Evolutionary conservation across 1,140 invertebrate genomes (phyloP).

Genomic region (Drosophila simulans): DNA sequence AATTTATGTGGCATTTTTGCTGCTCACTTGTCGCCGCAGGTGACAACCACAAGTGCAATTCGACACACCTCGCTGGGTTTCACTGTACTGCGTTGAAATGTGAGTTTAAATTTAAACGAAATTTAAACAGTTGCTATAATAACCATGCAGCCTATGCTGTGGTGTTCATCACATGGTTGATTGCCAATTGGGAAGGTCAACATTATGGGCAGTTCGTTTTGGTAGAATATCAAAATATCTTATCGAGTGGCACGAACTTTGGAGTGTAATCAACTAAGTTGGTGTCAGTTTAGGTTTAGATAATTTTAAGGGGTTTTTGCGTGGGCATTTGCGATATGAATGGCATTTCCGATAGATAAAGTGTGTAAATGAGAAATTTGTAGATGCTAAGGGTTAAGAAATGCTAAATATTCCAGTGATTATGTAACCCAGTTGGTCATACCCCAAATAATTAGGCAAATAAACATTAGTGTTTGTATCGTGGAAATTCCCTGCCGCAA

Average conservation of each 20-base stretch:
- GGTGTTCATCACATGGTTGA: slow-evolving; percentile 12
- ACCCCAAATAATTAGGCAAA: slow-evolving; percentile 39
- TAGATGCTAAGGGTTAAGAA: not conserved
- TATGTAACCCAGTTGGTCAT: slow-evolving; percentile 6
- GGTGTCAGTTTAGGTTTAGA: slow-evolving; percentile 15
- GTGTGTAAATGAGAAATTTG: too few species aligned
- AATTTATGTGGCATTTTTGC: slow-evolving; percentile 35
- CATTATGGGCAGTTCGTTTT: not conserved
- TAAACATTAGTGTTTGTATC: slow-evolving; percentile 57
- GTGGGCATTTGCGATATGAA: slow-evolving; percentile 12
- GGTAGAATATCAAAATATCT: not conserved
- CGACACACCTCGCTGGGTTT: slow-evolving; percentile 34
- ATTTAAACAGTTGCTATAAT: slow-evolving; percentile 50
- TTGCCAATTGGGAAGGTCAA: slow-evolving; percentile 5
- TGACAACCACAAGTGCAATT: slow-evolving; percentile 40
- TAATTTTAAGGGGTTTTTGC: slow-evolving; percentile 6
- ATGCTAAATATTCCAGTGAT: not conserved
- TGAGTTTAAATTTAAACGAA: slow-evolving; percentile 45
- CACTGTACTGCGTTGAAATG: slow-evolving; percentile 11
- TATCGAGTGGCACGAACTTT: slow-evolving; percentile 7
- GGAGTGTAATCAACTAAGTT: slow-evolving; percentile 1
- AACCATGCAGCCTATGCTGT: slow-evolving; percentile 29
- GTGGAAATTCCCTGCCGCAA: slow-evolving; percentile 42
- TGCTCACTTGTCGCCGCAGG: slow-evolving; percentile 26
- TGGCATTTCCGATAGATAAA: slow-evolving; percentile 25